These are phyloP conservation scores for Amazonetta brasiliensis DNA, from an alignment of 2,797 vertebrate species.

Conservation along the genomic window DNA sequence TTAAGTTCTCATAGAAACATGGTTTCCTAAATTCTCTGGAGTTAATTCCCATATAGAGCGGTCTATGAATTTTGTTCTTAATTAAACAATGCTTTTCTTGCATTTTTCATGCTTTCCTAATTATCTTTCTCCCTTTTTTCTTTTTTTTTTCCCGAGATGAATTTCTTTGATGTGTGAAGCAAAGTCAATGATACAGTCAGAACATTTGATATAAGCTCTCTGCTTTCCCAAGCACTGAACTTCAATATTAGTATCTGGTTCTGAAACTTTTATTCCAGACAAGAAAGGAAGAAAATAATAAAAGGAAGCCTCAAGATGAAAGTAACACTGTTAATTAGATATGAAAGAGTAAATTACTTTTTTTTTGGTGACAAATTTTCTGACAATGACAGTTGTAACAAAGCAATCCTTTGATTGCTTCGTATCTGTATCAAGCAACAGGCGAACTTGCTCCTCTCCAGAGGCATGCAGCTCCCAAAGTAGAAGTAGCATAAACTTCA, in stretches of 20 bases:
- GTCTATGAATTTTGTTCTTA: conserved; percentile 39
- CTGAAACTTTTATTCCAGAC: background rate
- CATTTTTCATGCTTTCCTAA: conserved; percentile 42
- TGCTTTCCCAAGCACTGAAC: background rate
- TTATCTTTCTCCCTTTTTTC: background rate
- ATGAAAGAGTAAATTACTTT: conserved; percentile 6
- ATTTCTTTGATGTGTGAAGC: conserved; percentile 22
- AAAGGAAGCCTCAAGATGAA: background rate
- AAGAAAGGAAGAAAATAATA: background rate
- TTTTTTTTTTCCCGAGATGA: background rate
- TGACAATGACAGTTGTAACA: background rate
- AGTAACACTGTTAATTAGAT: background rate
- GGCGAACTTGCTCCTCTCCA: background rate
- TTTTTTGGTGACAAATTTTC: background rate
- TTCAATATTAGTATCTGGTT: background rate
- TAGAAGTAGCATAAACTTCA: background rate
- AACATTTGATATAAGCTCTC: background rate
- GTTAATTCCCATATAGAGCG: conserved; percentile 15
- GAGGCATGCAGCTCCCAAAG: background rate
- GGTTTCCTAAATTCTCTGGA: conserved; percentile 46
- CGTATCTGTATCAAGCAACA: background rate
- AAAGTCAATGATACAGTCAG: conserved; percentile 18
- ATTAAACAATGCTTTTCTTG: conserved; percentile 58
- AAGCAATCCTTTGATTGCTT: background rate
- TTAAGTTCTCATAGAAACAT: conserved; percentile 38